phyloP scores from a whole-genome alignment of 1,140 invertebrate genomes.

The Bombus vancouverensis region DNA sequence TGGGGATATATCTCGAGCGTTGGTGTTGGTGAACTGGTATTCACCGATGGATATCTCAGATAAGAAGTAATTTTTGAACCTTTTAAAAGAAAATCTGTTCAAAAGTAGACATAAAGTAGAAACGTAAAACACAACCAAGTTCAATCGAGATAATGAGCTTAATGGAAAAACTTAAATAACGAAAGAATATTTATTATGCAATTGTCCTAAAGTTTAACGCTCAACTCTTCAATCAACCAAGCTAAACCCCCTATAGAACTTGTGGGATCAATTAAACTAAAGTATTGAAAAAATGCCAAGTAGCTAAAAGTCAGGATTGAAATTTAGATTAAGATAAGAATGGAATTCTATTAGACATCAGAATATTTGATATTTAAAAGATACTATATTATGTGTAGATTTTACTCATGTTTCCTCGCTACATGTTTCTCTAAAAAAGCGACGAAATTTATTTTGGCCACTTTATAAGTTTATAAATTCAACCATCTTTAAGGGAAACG shows the following conservation, averaged over 20 bases:
- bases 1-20: background rate
- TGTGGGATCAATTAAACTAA: background rate
- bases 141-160: background rate
- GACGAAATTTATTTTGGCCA: background rate
- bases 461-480: background rate
- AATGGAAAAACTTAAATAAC: background rate
- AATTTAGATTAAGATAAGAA: background rate
- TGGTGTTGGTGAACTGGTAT: background rate
- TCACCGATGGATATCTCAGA: background rate
- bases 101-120: background rate
- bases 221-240: background rate
- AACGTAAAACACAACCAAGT: background rate
- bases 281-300: background rate
- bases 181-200: background rate
- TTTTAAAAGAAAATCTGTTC: background rate
- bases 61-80: background rate
- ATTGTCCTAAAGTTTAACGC: background rate
- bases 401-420: background rate
- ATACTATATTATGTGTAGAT: background rate
- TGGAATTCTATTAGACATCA: background rate
- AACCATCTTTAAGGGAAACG: background rate
- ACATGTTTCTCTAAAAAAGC: background rate
- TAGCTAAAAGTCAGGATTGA: background rate
- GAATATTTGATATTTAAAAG: background rate
- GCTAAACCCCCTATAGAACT: background rate